Evolutionary conservation across 2,113 vertebrate genomes (phyloP).

Genomic region (Machaerirhynchus nigripectus): DNA sequence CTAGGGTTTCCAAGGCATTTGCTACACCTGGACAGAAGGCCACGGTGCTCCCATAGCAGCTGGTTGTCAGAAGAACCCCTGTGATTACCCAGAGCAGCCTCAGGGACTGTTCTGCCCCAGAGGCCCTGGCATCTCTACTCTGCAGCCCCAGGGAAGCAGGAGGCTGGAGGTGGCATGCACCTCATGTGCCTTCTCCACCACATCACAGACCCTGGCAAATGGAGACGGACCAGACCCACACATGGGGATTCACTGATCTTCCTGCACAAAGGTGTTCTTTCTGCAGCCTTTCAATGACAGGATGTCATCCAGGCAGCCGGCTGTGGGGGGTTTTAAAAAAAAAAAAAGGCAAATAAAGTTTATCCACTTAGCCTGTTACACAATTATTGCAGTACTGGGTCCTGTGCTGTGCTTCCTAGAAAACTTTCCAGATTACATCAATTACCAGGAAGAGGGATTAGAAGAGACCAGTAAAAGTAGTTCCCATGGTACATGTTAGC

Average conservation of each 20-base stretch:
- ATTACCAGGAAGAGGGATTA: background rate
- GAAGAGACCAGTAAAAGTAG: background rate
- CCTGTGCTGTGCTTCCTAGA: background rate
- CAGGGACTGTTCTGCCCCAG: background rate
- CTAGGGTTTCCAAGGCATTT: background rate
- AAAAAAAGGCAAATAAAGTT: background rate
- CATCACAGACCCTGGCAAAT: background rate
- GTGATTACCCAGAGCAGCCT: background rate
- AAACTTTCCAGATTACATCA: background rate
- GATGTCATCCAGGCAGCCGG: background rate
- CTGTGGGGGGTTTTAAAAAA: background rate
- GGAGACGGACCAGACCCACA: background rate
- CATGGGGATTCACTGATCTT: background rate
- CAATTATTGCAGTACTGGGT: background rate
- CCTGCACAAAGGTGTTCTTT: background rate
- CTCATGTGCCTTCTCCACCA: background rate
- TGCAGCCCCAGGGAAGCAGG: rapidly evolving
- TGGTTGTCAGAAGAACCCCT: background rate
- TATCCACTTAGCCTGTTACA: background rate
- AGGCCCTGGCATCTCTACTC: background rate
- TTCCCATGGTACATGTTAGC: background rate
- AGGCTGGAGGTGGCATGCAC: background rate
- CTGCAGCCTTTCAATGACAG: background rate
- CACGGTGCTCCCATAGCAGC: background rate
- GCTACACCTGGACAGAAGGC: background rate